Evolutionary conservation across 2,113 vertebrate genomes (phyloP), one percentile per base, ranked within the genome.

Genomic region (Aphyosemion australe): DNA sequence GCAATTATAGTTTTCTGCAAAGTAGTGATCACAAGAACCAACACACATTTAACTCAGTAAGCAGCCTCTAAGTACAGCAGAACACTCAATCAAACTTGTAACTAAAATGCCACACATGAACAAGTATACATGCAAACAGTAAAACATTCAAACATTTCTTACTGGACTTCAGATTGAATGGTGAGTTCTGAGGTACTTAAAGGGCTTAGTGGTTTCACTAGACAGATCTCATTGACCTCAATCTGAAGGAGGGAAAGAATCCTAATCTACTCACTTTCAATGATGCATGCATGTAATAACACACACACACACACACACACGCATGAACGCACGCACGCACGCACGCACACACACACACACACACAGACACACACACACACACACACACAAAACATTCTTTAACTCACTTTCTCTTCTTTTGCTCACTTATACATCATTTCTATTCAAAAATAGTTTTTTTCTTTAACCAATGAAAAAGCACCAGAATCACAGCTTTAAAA

Each of bases 221-320:
- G 82, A 82, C 88, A 90, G 78, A 88, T 90, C 89, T 85, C 58
- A 87, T 88, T 93, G 90, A 91, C 92, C 92, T 88, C 72, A 92
- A 92, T 92, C 91, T 91, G 76, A 72, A 73, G 81, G 80, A 72
- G 84, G 81, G 87, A 83, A 83, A 66, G 77, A 74, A 91, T 79
- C 77, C 84, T 90, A 91, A 91, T 90, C 83, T 73, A 67, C 59
- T 80, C 82, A 60, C 79, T 85, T 73, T 85, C 68, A 82, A 69
- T 80, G 75, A 72, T 59, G 39, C 31, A 8, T 49, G 10, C 54
- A 58, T 54, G 41, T 26, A 42, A 64, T n/a, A 19, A 37, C 16
- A n/a, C n/a, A n/a, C n/a, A n/a, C n/a, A n/a, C n/a, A n/a, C n/a
- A n/a, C n/a, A n/a, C n/a, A n/a, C n/a, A n/a, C n/a, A n/a, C n/a